Percentiles rank a stretch among this genome's conserved stretches.
phyloP scores from a whole-genome alignment of 2,113 vertebrate genomes.

The Oryzias melastigma region DNA sequence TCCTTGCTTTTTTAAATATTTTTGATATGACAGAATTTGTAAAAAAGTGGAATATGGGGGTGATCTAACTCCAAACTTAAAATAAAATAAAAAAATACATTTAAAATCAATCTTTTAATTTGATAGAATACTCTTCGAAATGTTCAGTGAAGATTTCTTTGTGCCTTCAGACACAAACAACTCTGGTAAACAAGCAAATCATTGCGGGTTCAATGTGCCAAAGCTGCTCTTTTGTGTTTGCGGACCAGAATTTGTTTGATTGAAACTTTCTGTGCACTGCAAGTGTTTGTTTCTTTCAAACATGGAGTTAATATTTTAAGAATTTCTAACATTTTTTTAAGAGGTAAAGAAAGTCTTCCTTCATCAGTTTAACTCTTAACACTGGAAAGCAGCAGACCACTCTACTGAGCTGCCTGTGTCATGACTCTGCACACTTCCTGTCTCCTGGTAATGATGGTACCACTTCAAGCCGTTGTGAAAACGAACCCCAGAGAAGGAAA shows the following conservation, averaged over 20 bases:
- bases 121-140: background rate
- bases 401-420: slow-evolving; percentile 1
- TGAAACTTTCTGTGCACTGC: no score
- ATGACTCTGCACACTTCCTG: slow-evolving; percentile 12
- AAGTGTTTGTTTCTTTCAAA: no score
- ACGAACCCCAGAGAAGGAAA: slow-evolving; percentile 12
- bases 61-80: no score
- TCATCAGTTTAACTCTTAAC: no score
- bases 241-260: background rate
- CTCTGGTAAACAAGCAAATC: background rate
- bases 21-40: slow-evolving; percentile 3
- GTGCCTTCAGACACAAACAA: background rate
- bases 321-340: no score
- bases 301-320: no score
- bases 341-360: no score
- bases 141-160: background rate
- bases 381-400: slow-evolving; percentile 5
- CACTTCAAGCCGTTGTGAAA: slow-evolving; percentile 2
- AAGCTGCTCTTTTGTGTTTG: background rate
- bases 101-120: background rate
- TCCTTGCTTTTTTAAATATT: background rate
- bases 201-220: background rate
- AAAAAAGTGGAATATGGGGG: background rate
- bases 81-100: no score
- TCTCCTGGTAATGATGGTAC: slow-evolving; percentile 40